Percentiles rank a stretch among this genome's conserved stretches.
Evolutionary conservation across 2,888 invertebrate species (phyloP).

Genomic region (Tortrix viridana): DNA sequence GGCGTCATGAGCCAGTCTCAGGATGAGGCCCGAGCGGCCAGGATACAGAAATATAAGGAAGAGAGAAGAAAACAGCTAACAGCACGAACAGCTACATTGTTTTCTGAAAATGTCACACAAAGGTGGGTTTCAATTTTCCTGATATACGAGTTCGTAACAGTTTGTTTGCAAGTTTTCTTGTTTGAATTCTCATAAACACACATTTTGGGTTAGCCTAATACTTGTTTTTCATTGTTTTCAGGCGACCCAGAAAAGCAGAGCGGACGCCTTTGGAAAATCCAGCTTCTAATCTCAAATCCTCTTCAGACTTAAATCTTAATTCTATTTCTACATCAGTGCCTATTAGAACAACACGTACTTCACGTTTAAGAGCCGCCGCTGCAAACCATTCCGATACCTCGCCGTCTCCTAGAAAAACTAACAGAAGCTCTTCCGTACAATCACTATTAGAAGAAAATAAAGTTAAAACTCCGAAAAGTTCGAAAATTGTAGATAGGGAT

Average conservation of each 20-base stretch:
- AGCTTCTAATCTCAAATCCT: slow-evolving; percentile 71
- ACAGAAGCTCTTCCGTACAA: slow-evolving; percentile 75
- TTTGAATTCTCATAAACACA: not conserved
- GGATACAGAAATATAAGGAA: slow-evolving; percentile 89
- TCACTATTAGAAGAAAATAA: slow-evolving; percentile 71
- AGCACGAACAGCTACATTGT: slow-evolving; percentile 83
- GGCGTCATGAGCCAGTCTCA: slow-evolving; percentile 71
- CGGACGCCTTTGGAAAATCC: slow-evolving; percentile 65
- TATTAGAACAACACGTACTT: slow-evolving; percentile 89
- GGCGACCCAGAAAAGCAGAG: slow-evolving; percentile 64
- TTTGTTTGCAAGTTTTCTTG: not conserved
- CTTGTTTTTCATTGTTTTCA: slow-evolving; percentile 56
- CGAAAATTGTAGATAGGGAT: slow-evolving; percentile 75
- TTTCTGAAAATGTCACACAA: slow-evolving; percentile 86
- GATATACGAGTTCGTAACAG: not conserved
- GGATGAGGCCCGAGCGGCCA: slow-evolving; percentile 83
- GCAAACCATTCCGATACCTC: slow-evolving; percentile 66
- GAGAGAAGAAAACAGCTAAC: slow-evolving; percentile 88
- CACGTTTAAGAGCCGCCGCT: slow-evolving; percentile 88
- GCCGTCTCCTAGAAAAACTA: slow-evolving; percentile 63
- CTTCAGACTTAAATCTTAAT: slow-evolving; percentile 76
- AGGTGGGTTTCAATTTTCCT: slow-evolving; percentile 52
- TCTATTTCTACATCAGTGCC: slow-evolving; percentile 76
- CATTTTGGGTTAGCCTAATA: not conserved
- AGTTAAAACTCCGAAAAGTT: slow-evolving; percentile 62